These are phyloP conservation scores for Cerastis leucographa DNA, from an alignment of 2,888 invertebrate genomes.

Conservation along the genomic window DNA sequence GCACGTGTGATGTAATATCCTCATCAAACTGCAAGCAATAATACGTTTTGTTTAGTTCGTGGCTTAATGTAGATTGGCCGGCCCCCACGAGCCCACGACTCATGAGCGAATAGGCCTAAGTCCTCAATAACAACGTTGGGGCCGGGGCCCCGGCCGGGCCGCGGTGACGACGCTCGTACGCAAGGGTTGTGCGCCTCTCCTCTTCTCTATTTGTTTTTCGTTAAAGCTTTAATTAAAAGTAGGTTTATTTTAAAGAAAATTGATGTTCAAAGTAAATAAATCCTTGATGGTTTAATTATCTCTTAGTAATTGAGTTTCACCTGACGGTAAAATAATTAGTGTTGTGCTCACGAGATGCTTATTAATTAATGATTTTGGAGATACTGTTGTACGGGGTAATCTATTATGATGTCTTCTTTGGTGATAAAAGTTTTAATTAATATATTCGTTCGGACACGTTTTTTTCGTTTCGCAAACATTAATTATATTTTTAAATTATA, in stretches of 20 bases:
- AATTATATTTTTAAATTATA: conserved; percentile 50
- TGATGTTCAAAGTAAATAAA: conserved; percentile 90
- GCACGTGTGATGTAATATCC: conserved; percentile 21
- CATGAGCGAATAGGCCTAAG: conserved; percentile 62
- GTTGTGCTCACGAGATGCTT: conserved; percentile 75
- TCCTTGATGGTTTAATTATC: conserved; percentile 89
- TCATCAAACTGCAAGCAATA: conserved; percentile 36
- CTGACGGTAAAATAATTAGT: conserved; percentile 84
- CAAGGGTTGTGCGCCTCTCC: conserved; percentile 84
- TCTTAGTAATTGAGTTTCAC: conserved; percentile 89
- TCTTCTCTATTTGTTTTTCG: conserved; percentile 88
- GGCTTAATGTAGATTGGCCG: conserved; percentile 35
- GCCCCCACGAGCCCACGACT: conserved; percentile 29
- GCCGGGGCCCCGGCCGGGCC: conserved; percentile 53
- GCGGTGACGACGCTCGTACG: conserved; percentile 76
- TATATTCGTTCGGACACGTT: conserved; percentile 37
- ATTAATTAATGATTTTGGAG: conserved; percentile 76
- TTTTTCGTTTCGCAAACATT: conserved; percentile 56
- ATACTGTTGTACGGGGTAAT: conserved; percentile 67
- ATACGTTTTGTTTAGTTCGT: conserved; percentile 56
- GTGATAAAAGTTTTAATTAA: conserved; percentile 57
- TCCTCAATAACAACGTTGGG: conserved; percentile 72
- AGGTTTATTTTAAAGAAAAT: conserved; percentile 90
- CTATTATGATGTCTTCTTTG: conserved; percentile 64
- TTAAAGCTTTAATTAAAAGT: conserved; percentile 90